Conservation (phyloP, 1,140 invertebrate genomes). For the Paracyclopina nana region DNA sequence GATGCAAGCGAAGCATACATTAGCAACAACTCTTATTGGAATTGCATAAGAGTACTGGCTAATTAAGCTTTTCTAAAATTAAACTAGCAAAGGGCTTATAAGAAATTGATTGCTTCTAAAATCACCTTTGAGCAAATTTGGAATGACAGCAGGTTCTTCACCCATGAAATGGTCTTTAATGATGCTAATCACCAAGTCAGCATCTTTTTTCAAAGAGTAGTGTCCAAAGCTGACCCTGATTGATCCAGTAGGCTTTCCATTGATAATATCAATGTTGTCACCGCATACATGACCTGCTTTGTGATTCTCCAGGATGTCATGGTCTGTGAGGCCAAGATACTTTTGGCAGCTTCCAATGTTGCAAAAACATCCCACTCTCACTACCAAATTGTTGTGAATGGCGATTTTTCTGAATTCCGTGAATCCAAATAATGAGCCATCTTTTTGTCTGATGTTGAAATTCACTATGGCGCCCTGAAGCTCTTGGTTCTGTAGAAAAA, state of each 20-base stretch:
- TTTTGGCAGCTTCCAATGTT: conserved; percentile 85
- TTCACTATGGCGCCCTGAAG: conserved; percentile 66
- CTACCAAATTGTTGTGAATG: conserved; percentile 56
- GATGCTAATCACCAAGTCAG: conserved; percentile 47
- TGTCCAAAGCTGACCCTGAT: conserved; percentile 85
- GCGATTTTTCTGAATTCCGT: conserved; percentile 71
- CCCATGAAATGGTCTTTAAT: conserved; percentile 38
- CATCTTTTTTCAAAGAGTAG: conserved; percentile 51
- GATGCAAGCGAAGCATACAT: too few relatives aligned
- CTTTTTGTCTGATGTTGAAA: conserved; percentile 60
- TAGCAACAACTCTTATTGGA: too few relatives aligned
- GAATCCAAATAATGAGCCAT: conserved; percentile 64
- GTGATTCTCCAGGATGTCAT: conserved; percentile 23
- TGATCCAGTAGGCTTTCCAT: conserved; percentile 73
- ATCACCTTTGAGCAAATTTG: too few relatives aligned
- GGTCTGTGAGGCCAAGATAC: conserved; percentile 44
- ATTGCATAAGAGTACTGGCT: too few relatives aligned
- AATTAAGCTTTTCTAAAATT: too few relatives aligned
- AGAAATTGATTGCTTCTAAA: too few relatives aligned
- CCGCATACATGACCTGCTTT: conserved; percentile 78
- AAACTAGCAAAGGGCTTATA: too few relatives aligned
- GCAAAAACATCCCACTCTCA: conserved; percentile 87
- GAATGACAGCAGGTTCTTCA: conserved; percentile 18
- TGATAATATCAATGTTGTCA: conserved; percentile 65
- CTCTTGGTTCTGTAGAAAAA: conserved; percentile 36